Evolutionary conservation across 2,888 invertebrate species (phyloP), one percentile per base, ranked within the genome.

Genomic region (Scaeva pyrastri): DNA sequence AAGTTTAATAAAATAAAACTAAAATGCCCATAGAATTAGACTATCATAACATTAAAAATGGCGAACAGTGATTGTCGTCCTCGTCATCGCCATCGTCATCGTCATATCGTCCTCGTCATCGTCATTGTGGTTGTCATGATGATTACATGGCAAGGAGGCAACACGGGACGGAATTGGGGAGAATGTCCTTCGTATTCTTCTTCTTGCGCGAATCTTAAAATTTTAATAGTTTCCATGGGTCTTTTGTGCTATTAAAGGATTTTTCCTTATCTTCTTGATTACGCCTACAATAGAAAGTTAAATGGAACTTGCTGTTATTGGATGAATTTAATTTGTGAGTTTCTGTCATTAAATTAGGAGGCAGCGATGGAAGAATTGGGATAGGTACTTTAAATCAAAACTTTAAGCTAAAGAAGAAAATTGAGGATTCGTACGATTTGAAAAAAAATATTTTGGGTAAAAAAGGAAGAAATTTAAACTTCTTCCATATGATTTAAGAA

Each of bases 11-110:
- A 82, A 81, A 86, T 77, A 77, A 82, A 86, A 50, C 74, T 86
- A 78, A 86, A 86, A 86, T 82, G 64, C 86, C 81, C 41, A 60
- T 31, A 77, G 86, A 86, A 82, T 86, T 86, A 86, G 81, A 82
- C 77, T 76, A 72, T 77, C 84, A 77, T 85, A 77, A 76, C 76
- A 85, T 85, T 85, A 77, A 85, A n/a, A 81, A 81, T 52, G 68
- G 62, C 55, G 8, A 64, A 85, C 80, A 72, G 21, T 76, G 72
- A 80, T 85, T 85, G 76, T 85, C 76, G 72, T 66, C 14, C 1
- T 36, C n/a, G 72, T 85, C 68, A 72, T 66, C 19, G 7, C 21
- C n/a, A 16, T 62, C 12, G 4, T 52, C 12, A 12, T 36, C n/a
- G 72, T 85, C 68, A 72, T 66, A n/a, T n/a, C n/a, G n/a, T n/a